A percentile compares a stretch with the other conserved stretches of the same genome.
phyloP scores from a whole-genome alignment of 2,113 vertebrate species.

The Notothenia coriiceps region DNA sequence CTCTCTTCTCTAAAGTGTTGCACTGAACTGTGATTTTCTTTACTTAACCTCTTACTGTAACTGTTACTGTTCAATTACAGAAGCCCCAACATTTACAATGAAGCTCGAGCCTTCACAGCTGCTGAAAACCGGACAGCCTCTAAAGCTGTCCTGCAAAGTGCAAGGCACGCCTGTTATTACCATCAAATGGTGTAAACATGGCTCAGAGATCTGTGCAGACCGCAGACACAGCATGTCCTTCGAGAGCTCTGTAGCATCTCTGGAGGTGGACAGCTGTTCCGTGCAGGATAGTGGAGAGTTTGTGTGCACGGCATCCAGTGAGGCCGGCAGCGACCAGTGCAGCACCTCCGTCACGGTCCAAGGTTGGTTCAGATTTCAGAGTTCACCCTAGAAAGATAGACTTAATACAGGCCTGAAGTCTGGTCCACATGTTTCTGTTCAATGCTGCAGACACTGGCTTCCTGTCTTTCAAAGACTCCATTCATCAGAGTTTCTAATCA shows the following conservation, averaged over 20 bases:
- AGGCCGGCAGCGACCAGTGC: slow-evolving; percentile 92
- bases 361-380: slow-evolving; percentile 85
- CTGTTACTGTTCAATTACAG: slow-evolving; percentile 83
- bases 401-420: slow-evolving; percentile 3
- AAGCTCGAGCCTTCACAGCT: slow-evolving; percentile 89
- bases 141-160: slow-evolving; percentile 91
- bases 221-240: slow-evolving; percentile 87
- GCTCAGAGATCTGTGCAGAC: slow-evolving; percentile 87
- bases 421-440: slow-evolving; percentile 46
- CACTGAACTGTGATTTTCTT: slow-evolving; percentile 42
- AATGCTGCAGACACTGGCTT: neutral
- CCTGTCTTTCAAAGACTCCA: neutral
- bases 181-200: slow-evolving; percentile 91
- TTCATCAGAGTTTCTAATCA: neutral
- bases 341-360: slow-evolving; percentile 89
- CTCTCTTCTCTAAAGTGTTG: slow-evolving; percentile 39
- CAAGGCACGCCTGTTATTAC: slow-evolving; percentile 90
- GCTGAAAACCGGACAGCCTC: slow-evolving; percentile 87
- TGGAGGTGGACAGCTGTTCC: slow-evolving; percentile 81
- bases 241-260: slow-evolving; percentile 84
- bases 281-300: slow-evolving; percentile 92
- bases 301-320: slow-evolving; percentile 90
- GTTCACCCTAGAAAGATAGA: neutral
- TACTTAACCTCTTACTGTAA: slow-evolving; percentile 14
- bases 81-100: slow-evolving; percentile 90